A percentile compares a stretch with the other conserved stretches of the same genome.
phyloP scores from a whole-genome alignment of 2,797 vertebrate genomes.

The Phataginus tetradactyla region DNA sequence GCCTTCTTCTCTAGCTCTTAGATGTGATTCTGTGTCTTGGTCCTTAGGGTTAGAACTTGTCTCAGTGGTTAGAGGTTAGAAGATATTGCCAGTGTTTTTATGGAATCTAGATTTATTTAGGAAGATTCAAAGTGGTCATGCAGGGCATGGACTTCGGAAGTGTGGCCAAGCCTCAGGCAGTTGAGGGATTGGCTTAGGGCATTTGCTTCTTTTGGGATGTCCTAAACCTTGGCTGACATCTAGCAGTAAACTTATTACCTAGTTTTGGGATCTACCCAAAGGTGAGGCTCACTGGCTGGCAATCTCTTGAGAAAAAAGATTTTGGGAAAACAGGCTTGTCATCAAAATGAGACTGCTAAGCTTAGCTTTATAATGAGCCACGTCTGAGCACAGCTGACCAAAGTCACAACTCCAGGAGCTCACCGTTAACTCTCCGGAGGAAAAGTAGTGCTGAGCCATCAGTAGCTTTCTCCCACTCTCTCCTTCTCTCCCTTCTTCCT shows the following conservation, averaged over 20 bases:
- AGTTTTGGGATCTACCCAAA: neutral
- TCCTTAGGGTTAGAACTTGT: neutral
- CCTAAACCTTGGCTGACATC: neutral
- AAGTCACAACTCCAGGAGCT: neutral
- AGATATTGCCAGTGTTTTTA: neutral
- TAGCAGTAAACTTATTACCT: neutral
- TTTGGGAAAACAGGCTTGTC: neutral
- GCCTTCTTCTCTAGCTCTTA: neutral
- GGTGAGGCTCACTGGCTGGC: neutral
- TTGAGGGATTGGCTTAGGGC: neutral
- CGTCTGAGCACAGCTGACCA: neutral
- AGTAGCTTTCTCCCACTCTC: rapidly evolving
- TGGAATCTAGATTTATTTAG: neutral
- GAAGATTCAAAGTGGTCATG: neutral
- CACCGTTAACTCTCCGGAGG: neutral
- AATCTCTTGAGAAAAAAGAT: neutral
- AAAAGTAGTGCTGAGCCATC: neutral
- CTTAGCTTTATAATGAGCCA: neutral
- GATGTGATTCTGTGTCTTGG: neutral
- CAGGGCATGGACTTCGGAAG: neutral
- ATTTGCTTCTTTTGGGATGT: neutral
- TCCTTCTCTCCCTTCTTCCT: neutral
- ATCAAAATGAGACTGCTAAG: neutral
- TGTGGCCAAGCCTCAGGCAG: neutral
- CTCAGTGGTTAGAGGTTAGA: neutral